phyloP scores from a whole-genome alignment of 2,888 invertebrate species.

The Thymelicus sylvestris region DNA sequence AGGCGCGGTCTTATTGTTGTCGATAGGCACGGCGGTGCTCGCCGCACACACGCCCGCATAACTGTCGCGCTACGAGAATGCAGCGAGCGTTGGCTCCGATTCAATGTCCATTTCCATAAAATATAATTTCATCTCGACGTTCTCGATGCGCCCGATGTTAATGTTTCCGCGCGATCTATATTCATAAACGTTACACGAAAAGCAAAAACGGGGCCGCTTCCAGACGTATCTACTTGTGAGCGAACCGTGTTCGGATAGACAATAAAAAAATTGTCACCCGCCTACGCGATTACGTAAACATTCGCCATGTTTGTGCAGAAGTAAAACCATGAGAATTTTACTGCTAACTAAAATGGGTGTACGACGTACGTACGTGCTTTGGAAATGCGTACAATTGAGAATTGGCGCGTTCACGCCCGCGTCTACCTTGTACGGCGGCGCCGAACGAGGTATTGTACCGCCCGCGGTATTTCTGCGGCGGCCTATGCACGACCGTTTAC shows the following conservation, averaged over 20 bases:
- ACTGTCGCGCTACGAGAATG: constrained; percentile 72
- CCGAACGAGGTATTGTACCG: constrained; percentile 75
- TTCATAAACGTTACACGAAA: constrained; percentile 50
- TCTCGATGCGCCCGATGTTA: constrained; percentile 66
- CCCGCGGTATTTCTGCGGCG: constrained; percentile 75
- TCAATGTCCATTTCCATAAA: constrained; percentile 80
- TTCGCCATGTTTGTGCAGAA: constrained; percentile 51
- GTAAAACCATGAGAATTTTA: constrained; percentile 57
- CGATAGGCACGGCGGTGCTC: constrained; percentile 67
- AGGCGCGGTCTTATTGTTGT: constrained; percentile 82
- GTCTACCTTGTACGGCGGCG: constrained; percentile 70
- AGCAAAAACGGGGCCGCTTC: constrained; percentile 32
- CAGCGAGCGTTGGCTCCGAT: constrained; percentile 72
- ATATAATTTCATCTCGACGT: constrained; percentile 70
- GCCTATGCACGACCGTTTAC: constrained; percentile 76
- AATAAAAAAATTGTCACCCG: constrained; percentile 49
- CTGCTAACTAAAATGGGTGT: constrained; percentile 59
- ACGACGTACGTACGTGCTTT: constrained; percentile 52
- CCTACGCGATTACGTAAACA: constrained; percentile 43
- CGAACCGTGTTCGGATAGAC: constrained; percentile 51
- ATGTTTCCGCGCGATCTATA: constrained; percentile 57
- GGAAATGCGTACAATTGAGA: constrained; percentile 64
- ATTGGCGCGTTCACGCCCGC: constrained; percentile 66
- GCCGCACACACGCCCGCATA: constrained; percentile 70
- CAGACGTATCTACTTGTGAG: constrained; percentile 48